Base-by-base conservation (phyloP, 2,888 invertebrate genomes). In the Acleris holmiana region DNA sequence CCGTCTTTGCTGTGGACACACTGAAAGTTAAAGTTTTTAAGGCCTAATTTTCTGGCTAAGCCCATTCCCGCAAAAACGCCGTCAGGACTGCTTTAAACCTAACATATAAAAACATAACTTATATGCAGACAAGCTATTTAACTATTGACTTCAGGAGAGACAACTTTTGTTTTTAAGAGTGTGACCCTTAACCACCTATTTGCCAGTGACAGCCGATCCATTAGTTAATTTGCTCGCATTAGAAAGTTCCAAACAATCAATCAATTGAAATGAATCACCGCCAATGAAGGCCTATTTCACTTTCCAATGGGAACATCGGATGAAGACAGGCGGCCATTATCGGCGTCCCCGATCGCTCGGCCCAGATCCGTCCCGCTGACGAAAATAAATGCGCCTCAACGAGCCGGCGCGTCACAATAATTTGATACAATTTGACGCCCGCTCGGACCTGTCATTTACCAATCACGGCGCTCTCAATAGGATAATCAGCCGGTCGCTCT, bases 401-500 rank as follows among this genome's bases (percentile, higher is more conserved):
- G 60, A 65, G 67, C 61, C 60, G 50, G 53, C 55, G 55, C 61
- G 67, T 59, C 67, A 66, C 58, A 44, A 60, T 62, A 66, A 66
- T 61, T 53, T 61, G 64, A 58, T 61, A 55, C 61, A 44, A 64
- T 66, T 57, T 61, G 59, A 56, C 64, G 58, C 61, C 68, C 72
- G 71, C 65, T 71, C 76, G 71, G 53, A 53, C 53, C 35, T 40
- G 51, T 73, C 70, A 77, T 80, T 71, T 75, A 76, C 73, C 80
- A 80, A 79, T 80, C 76, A 66, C 61, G 53, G 40, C 68, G 64
- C 57, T 72, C 74, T 69, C 76, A 80, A 80, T 80, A 78, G 78
- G 68, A 80, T 80, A 74, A 80, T 79, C 61, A 54, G 40, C 23
- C 61, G 64, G 41, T 54, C 67, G 68, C 68, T 68, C 69, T 66